phyloP scores from a whole-genome alignment of 1,140 invertebrate species.

The Macrocentrus cingulum region DNA sequence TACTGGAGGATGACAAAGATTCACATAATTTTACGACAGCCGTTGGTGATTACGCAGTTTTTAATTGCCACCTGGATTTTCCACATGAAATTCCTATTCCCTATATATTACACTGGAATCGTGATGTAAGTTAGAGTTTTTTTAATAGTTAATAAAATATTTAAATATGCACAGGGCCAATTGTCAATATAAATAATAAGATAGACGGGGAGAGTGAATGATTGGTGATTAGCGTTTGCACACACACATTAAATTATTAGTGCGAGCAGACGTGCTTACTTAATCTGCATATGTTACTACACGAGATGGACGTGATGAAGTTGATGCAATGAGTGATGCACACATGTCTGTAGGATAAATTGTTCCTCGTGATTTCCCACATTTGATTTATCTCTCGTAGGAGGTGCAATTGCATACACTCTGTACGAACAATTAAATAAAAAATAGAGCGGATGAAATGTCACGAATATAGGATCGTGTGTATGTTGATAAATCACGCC shows the following conservation, averaged over 20 bases:
- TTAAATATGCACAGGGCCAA: conserved; percentile 1
- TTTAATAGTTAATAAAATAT: background rate
- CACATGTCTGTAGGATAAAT: background rate
- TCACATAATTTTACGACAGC: conserved; percentile 73
- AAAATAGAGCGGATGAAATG: conserved; percentile 32
- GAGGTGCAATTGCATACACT: conserved; percentile 5
- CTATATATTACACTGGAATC: conserved; percentile 89
- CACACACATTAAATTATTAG: conserved; percentile 25
- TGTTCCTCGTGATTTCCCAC: background rate
- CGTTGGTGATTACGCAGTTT: conserved; percentile 82
- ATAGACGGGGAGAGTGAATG: background rate
- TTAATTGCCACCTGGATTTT: conserved; percentile 89
- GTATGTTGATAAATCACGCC: too few relatives aligned
- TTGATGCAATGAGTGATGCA: conserved; percentile 14
- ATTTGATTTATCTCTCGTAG: conserved; percentile 10
- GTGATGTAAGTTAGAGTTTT: conserved; percentile 70
- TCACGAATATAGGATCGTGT: too few relatives aligned
- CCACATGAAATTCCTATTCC: conserved; percentile 84
- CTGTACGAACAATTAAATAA: too few relatives aligned
- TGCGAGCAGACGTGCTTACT: conserved; percentile 14
- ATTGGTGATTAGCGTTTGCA: conserved; percentile 22
- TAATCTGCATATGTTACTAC: conserved; percentile 26
- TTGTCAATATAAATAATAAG: conserved; percentile 1
- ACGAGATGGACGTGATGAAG: conserved; percentile 7
- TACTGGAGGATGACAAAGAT: conserved; percentile 62